Conservation (phyloP, 2,113 vertebrate genomes). For the Urocolius indicus region DNA sequence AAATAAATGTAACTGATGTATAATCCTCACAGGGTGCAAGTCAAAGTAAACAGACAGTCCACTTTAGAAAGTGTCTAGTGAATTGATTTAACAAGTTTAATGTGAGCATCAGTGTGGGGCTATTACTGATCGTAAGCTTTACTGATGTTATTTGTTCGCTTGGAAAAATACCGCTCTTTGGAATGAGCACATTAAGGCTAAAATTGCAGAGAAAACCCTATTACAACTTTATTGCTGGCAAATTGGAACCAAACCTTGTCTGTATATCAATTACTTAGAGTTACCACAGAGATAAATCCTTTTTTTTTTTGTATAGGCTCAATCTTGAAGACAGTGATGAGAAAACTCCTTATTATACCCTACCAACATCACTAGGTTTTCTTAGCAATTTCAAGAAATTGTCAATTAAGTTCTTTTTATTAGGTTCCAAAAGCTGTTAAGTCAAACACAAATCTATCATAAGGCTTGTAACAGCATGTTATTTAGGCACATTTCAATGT, state of each 20-base stretch:
- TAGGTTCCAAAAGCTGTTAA: conserved; percentile 89
- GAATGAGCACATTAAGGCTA: conserved; percentile 97
- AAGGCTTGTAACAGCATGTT: conserved; percentile 84
- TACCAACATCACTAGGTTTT: conserved; percentile 87
- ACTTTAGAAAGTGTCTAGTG: conserved; percentile 91
- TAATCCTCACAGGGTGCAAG: conserved; percentile 80
- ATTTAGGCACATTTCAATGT: conserved; percentile 83
- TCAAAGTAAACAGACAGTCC: conserved; percentile 89
- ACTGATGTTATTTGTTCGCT: conserved; percentile 96
- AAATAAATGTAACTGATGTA: conserved; percentile 83
- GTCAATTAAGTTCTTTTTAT: conserved; percentile 95
- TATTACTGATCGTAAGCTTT: conserved; percentile 95
- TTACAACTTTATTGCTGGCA: conserved; percentile 98
- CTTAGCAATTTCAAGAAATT: conserved; percentile 95
- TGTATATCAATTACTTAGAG: conserved; percentile 98
- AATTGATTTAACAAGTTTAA: conserved; percentile 97
- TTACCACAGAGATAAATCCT: conserved; percentile 96
- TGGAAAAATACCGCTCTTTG: conserved; percentile 94
- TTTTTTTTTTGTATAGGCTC: conserved; percentile 85
- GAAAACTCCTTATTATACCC: conserved; percentile 92
- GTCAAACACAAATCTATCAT: conserved; percentile 87
- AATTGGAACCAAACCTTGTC: conserved; percentile 97
- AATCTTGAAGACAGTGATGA: conserved; percentile 92
- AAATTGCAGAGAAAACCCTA: conserved; percentile 97
- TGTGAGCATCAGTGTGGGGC: conserved; percentile 91